Evolutionary conservation across 2,797 vertebrate species (phyloP), one percentile per base, ranked within the genome.

Genomic region (Phylloscopus collybita): DNA sequence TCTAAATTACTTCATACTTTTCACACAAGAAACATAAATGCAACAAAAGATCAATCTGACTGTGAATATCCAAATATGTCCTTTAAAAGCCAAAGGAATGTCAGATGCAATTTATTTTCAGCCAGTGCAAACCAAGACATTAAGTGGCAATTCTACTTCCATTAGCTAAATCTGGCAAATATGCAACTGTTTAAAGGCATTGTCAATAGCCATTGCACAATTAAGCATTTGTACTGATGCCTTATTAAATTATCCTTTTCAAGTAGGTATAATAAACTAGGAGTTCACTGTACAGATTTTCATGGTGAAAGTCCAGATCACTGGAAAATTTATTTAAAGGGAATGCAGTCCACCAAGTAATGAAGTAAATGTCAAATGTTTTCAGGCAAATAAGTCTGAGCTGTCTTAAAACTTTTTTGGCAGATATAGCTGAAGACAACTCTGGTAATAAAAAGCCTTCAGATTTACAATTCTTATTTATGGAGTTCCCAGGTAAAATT

Each of bases 141-240:
- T 98, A 98, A 98, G 97, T 97, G 95, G 98, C 97, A 97, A 98
- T 98, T 98, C 97, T 97, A 98, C 98, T 98, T 98, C 98, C 98
- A 98, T 99, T 98, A 98, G 97, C 98, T 98, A 96, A 97, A 98
- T 98, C 98, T 98, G 98, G 98, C 98, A 98, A 99, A 98, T 98
- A 98, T 97, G 94, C 97, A 98, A 98, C 98, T 98, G 98, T 99
- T 99, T 98, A 99, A 98, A 98, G 98, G 98, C 97, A 97, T 96
- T 98, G 98, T 98, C 98, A 98, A 99, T 98, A 99, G 98, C 98
- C 98, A 98, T 98, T 99, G 98, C 97, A 97, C 98, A 99, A 99
- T 99, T 99, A 99, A 98, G 98, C 98, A 98, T 98, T 98, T 98
- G 98, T 98, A 98, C 98, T 97, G 98, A 98, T 98, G 98, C 98